Base-by-base conservation (phyloP, 2,113 vertebrate genomes). In the Cyprinodon tularosa region DNA sequence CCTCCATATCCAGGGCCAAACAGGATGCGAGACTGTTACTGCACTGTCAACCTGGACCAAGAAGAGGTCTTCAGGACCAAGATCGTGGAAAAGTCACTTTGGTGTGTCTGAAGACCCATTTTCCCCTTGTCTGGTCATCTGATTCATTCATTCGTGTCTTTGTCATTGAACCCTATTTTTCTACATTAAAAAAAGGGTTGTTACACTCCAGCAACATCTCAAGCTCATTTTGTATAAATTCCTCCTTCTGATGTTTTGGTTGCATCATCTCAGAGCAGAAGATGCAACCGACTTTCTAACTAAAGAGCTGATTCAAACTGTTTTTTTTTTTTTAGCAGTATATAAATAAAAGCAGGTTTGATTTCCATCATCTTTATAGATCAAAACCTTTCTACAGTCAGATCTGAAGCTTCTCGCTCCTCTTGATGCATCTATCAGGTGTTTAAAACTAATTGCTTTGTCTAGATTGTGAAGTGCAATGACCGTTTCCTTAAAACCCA, bases 11-110 rank as follows among this genome's bases (percentile, higher is more conserved):
- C 96, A 0, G 97, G 98, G 82, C 97, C 98, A 63, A 98, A 97
- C 93, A 98, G 94, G 93, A 98, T 99, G 97, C 94, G 98, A 62
- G 98, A 98, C 83, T 99, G 97, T 88, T 99, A 97, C 93, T 99
- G 98, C 91, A 99, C 98, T 0, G 97, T 99, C 82, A 99, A 98
- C 94, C 94, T 99, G 93, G 98, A 99, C 95, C 98, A 97, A 91
- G 98, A 99, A 80, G 98, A 99, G 86, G 98, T 99, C 80, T 99
- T 99, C 94, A 94, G 98, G 93, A 99, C 98, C 94, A 97, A 99
- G 93, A 97, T 97, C 37, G 95, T 99, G 37, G 97, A 99, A 92
- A 99, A 99, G 85, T 98, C 97, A 0, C 93, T 94, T 44, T 95
- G 94, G 94, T 94, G 81, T 0, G 62, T 73, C 45, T 2, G 13